Base-by-base conservation (phyloP, 2,797 vertebrate species). In the Poecilia velifera region DNA sequence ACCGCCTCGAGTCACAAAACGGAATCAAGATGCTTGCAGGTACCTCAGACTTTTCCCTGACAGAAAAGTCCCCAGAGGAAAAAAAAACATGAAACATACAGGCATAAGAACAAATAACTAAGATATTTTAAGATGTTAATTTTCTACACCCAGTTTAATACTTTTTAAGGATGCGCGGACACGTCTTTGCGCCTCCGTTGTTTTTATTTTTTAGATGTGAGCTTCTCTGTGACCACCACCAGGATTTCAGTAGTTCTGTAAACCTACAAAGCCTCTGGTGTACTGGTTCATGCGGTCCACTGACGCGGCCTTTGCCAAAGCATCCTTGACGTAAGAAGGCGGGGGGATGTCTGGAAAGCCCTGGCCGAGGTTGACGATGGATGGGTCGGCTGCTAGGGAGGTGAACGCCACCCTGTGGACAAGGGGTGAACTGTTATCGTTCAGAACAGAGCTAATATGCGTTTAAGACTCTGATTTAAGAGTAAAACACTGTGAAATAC, bases 351-450 rank as follows among this genome's bases (percentile, higher is more conserved):
- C 98, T 82, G 98, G 98, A 76, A 90, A 94, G 13, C 98, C 98
- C 89, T 98, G 98, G 36, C 98, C 98, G 12, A 99, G 96, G 90
- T 99, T 99, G 57, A 99, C 97, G 41, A 99, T 81, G 10, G 97
- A 94, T 0, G 97, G 97, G 87, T 98, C 97, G 12, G 97, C 97
- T 83, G 97, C 96, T 88, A 99, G 47, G 25, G 97, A 95, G 1
- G 97, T 97, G 87, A 99, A 98, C 72, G 97, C 96, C 88, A 97
- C 96, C 98, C 98, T 99, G 46, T 49, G 12, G 71, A 51, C 83
- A 74, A 16, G 22, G 62, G 62, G 64, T 0, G 47, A 57, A 82
- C 0, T 3, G 6, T 79, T 13, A 76, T 3, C 78, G 6, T 8
- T 74, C 22, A 51, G 71, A n/a, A 41, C 4, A 72, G 43, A 57